Evolutionary conservation across 2,888 invertebrate species (phyloP).

Genomic region (Mimumesa dahlbomi): DNA sequence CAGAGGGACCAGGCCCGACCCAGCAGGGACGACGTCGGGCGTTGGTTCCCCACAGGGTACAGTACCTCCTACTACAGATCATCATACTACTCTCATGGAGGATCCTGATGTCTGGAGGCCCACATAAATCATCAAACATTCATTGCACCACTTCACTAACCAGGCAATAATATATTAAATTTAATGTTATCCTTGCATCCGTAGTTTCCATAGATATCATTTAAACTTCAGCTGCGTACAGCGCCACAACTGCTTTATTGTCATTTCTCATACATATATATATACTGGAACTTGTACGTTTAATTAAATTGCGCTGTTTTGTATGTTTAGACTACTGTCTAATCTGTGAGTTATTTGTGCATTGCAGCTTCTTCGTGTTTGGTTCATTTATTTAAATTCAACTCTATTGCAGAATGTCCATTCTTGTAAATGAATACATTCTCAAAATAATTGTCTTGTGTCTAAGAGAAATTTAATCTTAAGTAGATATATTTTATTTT

Average conservation of each 20-base stretch:
- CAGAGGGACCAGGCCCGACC: constrained; percentile 89
- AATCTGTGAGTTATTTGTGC: too few relatives aligned
- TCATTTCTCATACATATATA: background rate
- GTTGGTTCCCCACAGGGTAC: constrained; percentile 84
- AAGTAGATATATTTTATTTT: too few relatives aligned
- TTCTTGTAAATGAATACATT: too few relatives aligned
- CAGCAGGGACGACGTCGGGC: constrained; percentile 85
- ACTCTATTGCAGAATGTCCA: too few relatives aligned
- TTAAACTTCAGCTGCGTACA: constrained; percentile 4
- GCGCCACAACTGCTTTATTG: background rate
- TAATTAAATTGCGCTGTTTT: too few relatives aligned
- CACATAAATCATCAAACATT: constrained; percentile 85
- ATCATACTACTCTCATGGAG: constrained; percentile 93
- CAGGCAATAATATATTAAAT: constrained; percentile 77
- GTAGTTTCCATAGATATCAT: constrained; percentile 24
- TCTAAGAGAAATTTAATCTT: too few relatives aligned
- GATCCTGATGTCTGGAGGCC: constrained; percentile 97
- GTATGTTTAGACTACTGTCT: too few relatives aligned
- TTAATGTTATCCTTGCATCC: constrained; percentile 59
- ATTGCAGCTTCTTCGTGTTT: too few relatives aligned
- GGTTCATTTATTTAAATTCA: too few relatives aligned
- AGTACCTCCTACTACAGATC: constrained; percentile 84
- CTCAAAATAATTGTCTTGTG: too few relatives aligned
- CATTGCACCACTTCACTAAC: constrained; percentile 77
- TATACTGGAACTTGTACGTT: background rate